Base-by-base conservation (phyloP, 2,888 invertebrate species). In the Gibbula magus region DNA sequence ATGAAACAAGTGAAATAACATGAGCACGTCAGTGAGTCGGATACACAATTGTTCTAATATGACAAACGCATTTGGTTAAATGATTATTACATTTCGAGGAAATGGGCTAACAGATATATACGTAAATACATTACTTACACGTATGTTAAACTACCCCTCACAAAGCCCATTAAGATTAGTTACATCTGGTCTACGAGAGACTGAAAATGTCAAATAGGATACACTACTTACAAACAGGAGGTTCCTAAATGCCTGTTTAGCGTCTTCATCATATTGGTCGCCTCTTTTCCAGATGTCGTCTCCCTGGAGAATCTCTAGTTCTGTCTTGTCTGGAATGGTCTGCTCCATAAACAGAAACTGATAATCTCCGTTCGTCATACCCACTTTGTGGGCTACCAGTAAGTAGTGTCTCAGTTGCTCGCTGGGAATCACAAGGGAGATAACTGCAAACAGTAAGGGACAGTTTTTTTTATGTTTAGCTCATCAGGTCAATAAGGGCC, bases 351-450 rank as follows among this genome's bases (percentile, higher is more conserved):
- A 91, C 67, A 89, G 84, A 81, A 90, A 91, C 83, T 91, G 90
- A 83, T 86, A 91, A 29, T 90, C 89, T 7, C 91, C 91, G 5
- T 80, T 77, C 18, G 88, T 85, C 91, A 91, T 91, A 1, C 88
- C 88, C 35, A 88, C 80, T 22, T 84, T 86, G 51, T 88, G 81
- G 10, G 90, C 90, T 13, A 86, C 76, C 73, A 91, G 80, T 87
- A 91, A 86, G 80, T 89, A 89, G 5, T 84, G 80, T 1, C 91
- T 84, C 0, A 91, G 73, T 22, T 90, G 88, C 10, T 81, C 79
- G 32, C 85, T 85, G 20, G 91, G 90, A 7, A 88, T 84, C 7
- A 89, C 79, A 32, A 91, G 77, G 16, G 90, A 83, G 10, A 91
- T 86, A 45, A 91, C 91, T 91, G 86, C 2, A 84, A 86, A 52